Evolutionary conservation across 2,888 invertebrate genomes (phyloP).

Genomic region (Andrena chrysosceles): DNA sequence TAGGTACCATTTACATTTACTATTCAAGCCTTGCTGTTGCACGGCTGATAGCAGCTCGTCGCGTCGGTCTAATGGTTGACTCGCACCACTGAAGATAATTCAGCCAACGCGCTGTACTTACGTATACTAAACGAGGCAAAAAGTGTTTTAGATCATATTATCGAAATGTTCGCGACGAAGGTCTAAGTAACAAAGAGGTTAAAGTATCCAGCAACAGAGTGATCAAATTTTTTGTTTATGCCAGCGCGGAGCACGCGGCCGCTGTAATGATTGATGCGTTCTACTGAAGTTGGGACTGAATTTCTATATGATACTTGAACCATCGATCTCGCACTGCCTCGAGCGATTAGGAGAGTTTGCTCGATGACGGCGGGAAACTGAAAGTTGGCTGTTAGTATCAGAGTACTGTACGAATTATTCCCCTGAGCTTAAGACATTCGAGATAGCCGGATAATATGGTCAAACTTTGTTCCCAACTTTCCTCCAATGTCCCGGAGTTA

Average conservation of each 20-base stretch:
- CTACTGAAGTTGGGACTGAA: slow-evolving; percentile 1
- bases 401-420: slow-evolving; percentile 29
- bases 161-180: not conserved
- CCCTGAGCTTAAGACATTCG: slow-evolving; percentile 17
- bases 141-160: not conserved
- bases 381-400: slow-evolving; percentile 21
- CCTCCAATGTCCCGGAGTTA: not conserved
- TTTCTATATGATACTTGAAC: slow-evolving; percentile 7
- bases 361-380: slow-evolving; percentile 9
- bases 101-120: not conserved
- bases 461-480: slow-evolving; percentile 20
- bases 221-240: not conserved
- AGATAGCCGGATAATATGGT: slow-evolving; percentile 10
- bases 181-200: not conserved
- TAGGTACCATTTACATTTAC: not conserved
- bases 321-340: slow-evolving; percentile 20
- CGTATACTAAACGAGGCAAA: not conserved
- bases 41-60: not conserved
- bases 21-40: not conserved
- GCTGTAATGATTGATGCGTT: slow-evolving; percentile 22
- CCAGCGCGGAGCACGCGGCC: not conserved
- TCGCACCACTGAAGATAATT: slow-evolving; percentile 4
- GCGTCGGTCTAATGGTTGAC: slow-evolving; percentile 2
- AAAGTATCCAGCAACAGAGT: not conserved
- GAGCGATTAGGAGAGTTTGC: slow-evolving; percentile 18